These are phyloP conservation scores for Neodiprion fabricii DNA, from an alignment of 1,140 invertebrate species.

Conservation along the genomic window DNA sequence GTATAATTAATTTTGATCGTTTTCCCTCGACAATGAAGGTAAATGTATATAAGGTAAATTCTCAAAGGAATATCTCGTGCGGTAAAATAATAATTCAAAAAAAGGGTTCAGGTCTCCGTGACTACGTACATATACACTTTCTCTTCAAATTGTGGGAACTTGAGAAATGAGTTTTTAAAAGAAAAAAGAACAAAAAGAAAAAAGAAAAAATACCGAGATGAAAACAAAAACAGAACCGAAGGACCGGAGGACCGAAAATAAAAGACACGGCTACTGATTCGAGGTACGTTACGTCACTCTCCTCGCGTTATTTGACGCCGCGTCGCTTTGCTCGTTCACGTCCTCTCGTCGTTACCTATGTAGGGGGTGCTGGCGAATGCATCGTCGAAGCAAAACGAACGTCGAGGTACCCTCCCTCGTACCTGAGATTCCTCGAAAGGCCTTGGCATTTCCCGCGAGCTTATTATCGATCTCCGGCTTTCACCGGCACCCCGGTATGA, in stretches of 20 bases:
- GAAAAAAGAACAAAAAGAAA: too few species aligned
- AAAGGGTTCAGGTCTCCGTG: not conserved
- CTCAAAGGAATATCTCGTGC: conserved; percentile 1
- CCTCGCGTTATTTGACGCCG: not conserved
- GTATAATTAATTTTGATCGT: too few species aligned
- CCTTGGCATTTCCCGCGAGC: not conserved
- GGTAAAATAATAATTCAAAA: conserved; percentile 1
- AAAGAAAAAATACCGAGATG: too few species aligned
- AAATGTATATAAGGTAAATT: not conserved
- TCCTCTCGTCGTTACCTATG: not conserved
- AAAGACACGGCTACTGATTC: not conserved
- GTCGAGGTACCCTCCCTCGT: not conserved
- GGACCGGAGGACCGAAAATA: not conserved
- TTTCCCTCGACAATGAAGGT: not conserved
- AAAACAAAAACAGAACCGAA: not conserved
- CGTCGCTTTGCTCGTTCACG: not conserved
- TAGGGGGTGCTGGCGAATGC: not conserved
- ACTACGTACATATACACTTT: not conserved
- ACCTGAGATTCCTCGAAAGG: conserved; percentile 1
- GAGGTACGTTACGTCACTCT: not conserved
- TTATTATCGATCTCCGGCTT: conserved; percentile 4
- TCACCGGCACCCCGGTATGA: not conserved
- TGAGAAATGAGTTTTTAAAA: not conserved
- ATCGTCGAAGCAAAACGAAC: not conserved
- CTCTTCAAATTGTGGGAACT: not conserved